These are phyloP conservation scores for human DNA, from an alignment of 2,113 vertebrate genomes.

Conservation along the genomic window DNA sequence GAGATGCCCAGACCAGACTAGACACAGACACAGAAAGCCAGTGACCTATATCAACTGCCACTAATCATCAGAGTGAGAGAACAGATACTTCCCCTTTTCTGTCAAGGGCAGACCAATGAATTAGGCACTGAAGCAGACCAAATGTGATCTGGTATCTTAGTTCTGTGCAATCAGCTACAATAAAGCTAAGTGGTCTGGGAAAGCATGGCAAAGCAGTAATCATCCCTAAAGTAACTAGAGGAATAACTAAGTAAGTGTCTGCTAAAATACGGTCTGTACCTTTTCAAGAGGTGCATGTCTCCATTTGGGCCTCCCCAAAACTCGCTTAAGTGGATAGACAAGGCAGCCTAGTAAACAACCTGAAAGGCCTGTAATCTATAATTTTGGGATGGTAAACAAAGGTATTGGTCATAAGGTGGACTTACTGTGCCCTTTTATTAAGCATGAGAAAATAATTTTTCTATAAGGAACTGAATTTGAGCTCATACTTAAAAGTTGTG, in stretches of 20 bases:
- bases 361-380: background rate
- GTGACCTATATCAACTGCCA: constrained; percentile 25
- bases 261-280: constrained; percentile 6
- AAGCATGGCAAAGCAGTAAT: background rate
- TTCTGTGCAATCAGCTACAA: constrained; percentile 15
- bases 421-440: constrained; percentile 28
- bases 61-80: background rate
- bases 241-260: constrained; percentile 14
- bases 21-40: background rate
- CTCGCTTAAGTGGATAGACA: background rate
- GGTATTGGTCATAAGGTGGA: background rate
- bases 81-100: background rate
- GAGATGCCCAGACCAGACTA: background rate
- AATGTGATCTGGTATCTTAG: constrained; percentile 27
- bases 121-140: background rate
- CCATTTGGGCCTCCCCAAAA: constrained; percentile 1
- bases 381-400: background rate
- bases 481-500: background rate
- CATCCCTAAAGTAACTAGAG: background rate
- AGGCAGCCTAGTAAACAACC: background rate
- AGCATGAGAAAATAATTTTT: background rate
- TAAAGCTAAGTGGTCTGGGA: constrained; percentile 18
- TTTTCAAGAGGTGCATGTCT: constrained; percentile 9
- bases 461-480: constrained; percentile 27
- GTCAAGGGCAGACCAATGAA: constrained; percentile 34